Evolutionary conservation across 2,888 invertebrate species (phyloP).

Genomic region (Spilarctia lutea): DNA sequence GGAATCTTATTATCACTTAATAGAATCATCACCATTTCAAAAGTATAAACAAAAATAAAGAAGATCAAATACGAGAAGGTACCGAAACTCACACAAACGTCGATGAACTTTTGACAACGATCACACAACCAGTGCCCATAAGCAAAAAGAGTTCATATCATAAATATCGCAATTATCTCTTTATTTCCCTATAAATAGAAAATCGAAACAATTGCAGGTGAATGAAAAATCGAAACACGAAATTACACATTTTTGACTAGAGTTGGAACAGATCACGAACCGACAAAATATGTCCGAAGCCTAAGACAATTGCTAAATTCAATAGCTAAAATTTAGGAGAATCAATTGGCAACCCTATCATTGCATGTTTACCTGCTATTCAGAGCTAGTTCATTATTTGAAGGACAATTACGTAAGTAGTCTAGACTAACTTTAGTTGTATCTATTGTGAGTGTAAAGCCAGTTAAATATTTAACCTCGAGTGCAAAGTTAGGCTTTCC

Average conservation of each 20-base stretch:
- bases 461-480: background rate
- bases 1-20: background rate
- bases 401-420: background rate
- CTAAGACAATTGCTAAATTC: too few species aligned
- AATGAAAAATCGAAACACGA: too few species aligned
- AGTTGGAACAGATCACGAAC: background rate
- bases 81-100: background rate
- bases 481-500: background rate
- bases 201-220: too few species aligned
- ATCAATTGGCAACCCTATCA: background rate
- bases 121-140: background rate
- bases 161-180: too few species aligned
- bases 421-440: background rate
- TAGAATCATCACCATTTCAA: background rate
- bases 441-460: background rate
- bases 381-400: background rate
- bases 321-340: background rate
- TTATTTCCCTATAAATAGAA: too few species aligned
- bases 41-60: background rate
- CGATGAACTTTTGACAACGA: background rate
- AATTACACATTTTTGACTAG: too few species aligned
- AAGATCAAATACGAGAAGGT: background rate
- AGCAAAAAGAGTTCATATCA: background rate
- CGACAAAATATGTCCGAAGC: too few species aligned
- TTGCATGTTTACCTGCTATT: background rate